A percentile compares a stretch with the other conserved stretches of the same genome.
Evolutionary conservation across 2,797 vertebrate genomes (phyloP).

Genomic region (Epinephelus awoara): DNA sequence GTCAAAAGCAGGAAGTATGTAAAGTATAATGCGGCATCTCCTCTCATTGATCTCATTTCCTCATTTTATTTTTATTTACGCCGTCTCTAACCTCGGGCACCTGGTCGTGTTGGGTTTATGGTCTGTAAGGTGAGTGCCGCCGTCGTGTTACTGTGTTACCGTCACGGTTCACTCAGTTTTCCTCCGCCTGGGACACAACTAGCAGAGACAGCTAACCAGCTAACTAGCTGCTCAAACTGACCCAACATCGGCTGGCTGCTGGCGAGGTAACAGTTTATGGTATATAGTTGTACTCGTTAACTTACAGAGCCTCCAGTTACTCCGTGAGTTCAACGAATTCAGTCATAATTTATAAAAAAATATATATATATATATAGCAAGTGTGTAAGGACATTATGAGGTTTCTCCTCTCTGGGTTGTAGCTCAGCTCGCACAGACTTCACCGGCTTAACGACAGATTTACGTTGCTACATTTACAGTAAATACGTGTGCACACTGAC

Average conservation of each 20-base stretch:
- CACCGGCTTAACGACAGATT: neutral
- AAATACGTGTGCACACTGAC: neutral
- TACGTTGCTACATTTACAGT: neutral
- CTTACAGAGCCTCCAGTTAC: neutral
- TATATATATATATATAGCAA: neutral
- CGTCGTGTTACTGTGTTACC: constrained; percentile 4
- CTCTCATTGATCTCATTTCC: constrained; percentile 72
- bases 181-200: constrained; percentile 26
- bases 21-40: constrained; percentile 64
- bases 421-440: constrained; percentile 3
- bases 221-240: constrained; percentile 37
- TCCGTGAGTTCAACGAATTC: neutral
- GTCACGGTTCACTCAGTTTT: constrained; percentile 5
- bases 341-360: neutral
- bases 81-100: constrained; percentile 8
- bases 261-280: neutral
- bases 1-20: constrained; percentile 87
- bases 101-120: constrained; percentile 41
- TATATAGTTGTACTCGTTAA: neutral
- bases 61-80: constrained; percentile 48
- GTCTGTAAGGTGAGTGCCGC: constrained; percentile 73
- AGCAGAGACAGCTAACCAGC: constrained; percentile 58
- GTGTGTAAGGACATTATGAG: neutral
- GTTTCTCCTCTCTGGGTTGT: too few relatives aligned
- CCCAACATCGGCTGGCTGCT: neutral